Conservation (phyloP, 2,888 invertebrate genomes). For the Anodontia alba region DNA sequence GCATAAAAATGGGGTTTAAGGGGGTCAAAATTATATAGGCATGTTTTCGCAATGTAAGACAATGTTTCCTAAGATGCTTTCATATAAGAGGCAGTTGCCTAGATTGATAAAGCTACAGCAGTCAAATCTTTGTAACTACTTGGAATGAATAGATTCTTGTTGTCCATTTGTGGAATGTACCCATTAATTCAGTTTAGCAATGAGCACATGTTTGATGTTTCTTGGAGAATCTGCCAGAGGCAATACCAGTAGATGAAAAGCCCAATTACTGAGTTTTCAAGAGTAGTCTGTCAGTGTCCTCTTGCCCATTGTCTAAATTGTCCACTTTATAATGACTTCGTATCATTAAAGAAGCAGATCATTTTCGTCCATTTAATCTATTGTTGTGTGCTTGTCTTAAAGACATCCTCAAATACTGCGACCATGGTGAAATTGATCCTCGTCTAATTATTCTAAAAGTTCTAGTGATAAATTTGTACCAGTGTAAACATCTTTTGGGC, state of each 20-base stretch:
- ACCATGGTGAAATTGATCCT: slow-evolving; percentile 7
- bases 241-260: background rate
- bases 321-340: background rate
- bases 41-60: no score
- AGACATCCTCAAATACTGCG: slow-evolving; percentile 3
- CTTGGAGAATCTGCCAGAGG: background rate
- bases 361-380: slow-evolving; percentile 11
- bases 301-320: slow-evolving; percentile 3
- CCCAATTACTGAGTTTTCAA: background rate
- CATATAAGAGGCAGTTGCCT: no score
- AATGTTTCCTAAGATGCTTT: no score
- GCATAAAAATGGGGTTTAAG: no score
- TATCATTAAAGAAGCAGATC: background rate
- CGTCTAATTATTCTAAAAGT: slow-evolving; percentile 12
- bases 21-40: no score
- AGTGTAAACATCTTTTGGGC: slow-evolving; percentile 9
- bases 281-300: background rate
- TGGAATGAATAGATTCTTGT: no score
- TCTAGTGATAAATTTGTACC: slow-evolving; percentile 10
- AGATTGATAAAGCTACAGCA: no score
- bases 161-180: background rate
- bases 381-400: background rate
- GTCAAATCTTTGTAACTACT: no score
- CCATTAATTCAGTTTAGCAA: background rate
- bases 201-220: background rate